These are phyloP conservation scores for Lamprotornis superbus DNA, from an alignment of 2,113 vertebrate species.

Conservation along the genomic window DNA sequence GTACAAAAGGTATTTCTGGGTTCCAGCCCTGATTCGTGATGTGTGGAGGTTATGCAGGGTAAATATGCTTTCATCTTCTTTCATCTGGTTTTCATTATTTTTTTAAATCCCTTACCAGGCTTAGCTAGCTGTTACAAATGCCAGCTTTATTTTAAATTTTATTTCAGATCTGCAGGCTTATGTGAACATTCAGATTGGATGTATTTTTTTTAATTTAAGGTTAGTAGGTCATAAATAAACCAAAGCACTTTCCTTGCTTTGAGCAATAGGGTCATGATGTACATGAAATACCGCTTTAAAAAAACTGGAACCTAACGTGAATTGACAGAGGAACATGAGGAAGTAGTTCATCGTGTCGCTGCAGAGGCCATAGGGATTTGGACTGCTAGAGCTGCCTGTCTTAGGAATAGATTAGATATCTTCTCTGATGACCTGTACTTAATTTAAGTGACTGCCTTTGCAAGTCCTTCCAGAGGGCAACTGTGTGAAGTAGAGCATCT, in stretches of 20 bases:
- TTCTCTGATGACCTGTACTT: slow-evolving; percentile 83
- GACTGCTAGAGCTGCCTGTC: slow-evolving; percentile 61
- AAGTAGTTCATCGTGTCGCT: slow-evolving; percentile 57
- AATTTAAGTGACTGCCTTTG: slow-evolving; percentile 88
- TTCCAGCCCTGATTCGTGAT: not conserved
- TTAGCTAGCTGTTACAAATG: slow-evolving; percentile 26
- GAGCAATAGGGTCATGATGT: slow-evolving; percentile 63
- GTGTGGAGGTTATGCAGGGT: slow-evolving; percentile 30
- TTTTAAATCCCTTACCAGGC: not conserved
- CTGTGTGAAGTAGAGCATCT: slow-evolving; percentile 80
- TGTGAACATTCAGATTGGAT: slow-evolving; percentile 40
- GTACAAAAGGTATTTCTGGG: not conserved
- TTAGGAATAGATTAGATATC: slow-evolving; percentile 73
- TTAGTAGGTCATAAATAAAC: slow-evolving; percentile 80
- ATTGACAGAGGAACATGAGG: slow-evolving; percentile 81
- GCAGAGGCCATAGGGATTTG: slow-evolving; percentile 73
- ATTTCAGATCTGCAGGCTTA: slow-evolving; percentile 43
- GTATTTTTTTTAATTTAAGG: slow-evolving; percentile 44
- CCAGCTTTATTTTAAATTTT: slow-evolving; percentile 61
- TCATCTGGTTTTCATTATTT: slow-evolving; percentile 47
- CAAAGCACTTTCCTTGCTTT: slow-evolving; percentile 71
- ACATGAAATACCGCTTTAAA: slow-evolving; percentile 61
- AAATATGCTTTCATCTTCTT: slow-evolving; percentile 47
- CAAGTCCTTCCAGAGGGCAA: slow-evolving; percentile 81
- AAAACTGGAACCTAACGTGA: slow-evolving; percentile 66